Evolutionary conservation across 2,797 vertebrate genomes (phyloP).

Genomic region (Epinephelus awoara): DNA sequence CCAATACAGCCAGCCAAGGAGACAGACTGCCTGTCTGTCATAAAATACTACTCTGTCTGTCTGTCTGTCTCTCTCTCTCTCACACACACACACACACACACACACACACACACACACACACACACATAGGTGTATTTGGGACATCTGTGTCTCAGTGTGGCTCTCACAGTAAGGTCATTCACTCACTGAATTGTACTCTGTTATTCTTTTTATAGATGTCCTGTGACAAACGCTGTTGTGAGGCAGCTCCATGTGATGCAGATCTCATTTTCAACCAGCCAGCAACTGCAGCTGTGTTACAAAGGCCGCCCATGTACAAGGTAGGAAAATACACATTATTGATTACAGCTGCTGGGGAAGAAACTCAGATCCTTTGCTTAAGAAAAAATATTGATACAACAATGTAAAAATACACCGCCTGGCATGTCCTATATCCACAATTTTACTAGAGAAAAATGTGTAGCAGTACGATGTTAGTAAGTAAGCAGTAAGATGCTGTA

Average conservation of each 20-base stretch:
- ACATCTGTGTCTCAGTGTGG: conserved; percentile 41
- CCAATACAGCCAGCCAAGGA: conserved; percentile 24
- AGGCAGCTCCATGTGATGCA: conserved; percentile 23
- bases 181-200: conserved; percentile 38
- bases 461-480: not conserved
- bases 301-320: conserved; percentile 20
- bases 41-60: not conserved
- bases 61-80: not conserved
- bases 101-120: conserved; percentile 9
- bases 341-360: not conserved
- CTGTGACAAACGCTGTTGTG: conserved; percentile 18
- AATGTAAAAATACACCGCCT: not conserved
- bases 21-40: conserved; percentile 30
- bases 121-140: conserved; percentile 47
- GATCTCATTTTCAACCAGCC: conserved; percentile 3
- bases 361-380: not conserved
- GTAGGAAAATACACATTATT: conserved; percentile 13
- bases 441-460: not conserved
- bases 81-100: conserved; percentile 4
- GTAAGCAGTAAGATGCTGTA: too few relatives aligned
- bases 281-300: conserved; percentile 22
- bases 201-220: conserved; percentile 54
- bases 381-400: not conserved
- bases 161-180: conserved; percentile 49
- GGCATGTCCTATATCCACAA: not conserved